These are phyloP conservation scores for Burhinus bistriatus DNA, from an alignment of 2,113 vertebrate species.

Conservation along the genomic window DNA sequence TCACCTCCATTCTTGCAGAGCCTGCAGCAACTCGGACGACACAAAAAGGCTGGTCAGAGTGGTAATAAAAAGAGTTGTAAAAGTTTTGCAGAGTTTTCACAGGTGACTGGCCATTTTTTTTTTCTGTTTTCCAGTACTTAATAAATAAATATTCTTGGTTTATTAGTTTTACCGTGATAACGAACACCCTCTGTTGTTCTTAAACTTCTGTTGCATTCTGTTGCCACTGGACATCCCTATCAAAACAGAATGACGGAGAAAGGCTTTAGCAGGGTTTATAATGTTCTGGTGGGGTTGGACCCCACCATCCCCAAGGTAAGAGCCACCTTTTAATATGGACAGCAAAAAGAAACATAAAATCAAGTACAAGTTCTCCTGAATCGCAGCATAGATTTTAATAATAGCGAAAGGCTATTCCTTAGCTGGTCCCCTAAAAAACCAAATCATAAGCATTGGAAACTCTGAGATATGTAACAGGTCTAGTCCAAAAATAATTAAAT, in stretches of 20 bases:
- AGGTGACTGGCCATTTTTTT: no score
- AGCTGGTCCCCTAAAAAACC: background rate
- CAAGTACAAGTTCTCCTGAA: background rate
- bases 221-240: background rate
- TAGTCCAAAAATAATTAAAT: conserved; percentile 13
- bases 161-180: background rate
- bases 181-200: background rate
- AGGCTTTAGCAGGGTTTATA: background rate
- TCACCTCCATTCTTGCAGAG: no score
- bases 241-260: background rate
- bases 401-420: background rate
- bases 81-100: no score
- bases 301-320: background rate
- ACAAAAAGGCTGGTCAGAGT: no score
- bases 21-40: no score
- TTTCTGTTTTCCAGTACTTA: background rate
- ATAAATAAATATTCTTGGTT: background rate
- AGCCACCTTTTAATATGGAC: background rate
- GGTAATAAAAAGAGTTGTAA: no score
- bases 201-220: background rate
- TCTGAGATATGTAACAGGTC: background rate
- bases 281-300: background rate
- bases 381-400: background rate
- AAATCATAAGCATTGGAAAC: background rate
- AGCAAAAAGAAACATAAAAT: background rate